Conservation (phyloP, 2,113 vertebrate genomes). For the Parus major region DNA sequence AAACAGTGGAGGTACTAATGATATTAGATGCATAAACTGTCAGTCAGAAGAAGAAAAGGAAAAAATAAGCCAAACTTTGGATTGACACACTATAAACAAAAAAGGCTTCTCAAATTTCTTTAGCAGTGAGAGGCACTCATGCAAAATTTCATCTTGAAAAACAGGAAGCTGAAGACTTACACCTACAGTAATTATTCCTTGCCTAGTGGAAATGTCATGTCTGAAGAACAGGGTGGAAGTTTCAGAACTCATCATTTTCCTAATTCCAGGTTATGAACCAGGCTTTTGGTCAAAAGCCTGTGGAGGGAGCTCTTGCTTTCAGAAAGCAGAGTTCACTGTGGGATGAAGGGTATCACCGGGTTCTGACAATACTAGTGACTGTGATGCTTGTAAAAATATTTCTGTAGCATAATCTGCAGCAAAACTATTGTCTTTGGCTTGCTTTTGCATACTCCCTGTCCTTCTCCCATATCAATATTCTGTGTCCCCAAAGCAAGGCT, state of each 20-base stretch:
- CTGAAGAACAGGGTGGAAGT: background rate
- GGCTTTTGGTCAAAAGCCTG: background rate
- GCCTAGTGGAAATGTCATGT: background rate
- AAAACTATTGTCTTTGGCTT: background rate
- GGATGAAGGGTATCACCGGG: background rate
- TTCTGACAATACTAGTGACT: background rate
- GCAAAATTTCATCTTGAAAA: background rate
- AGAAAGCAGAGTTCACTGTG: background rate
- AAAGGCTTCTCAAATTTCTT: background rate
- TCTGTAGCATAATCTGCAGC: background rate
- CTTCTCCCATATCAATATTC: background rate
- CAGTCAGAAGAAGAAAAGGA: background rate
- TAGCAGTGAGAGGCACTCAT: background rate
- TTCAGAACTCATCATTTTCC: background rate
- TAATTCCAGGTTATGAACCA: background rate
- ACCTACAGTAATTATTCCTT: background rate
- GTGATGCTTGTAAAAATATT: background rate
- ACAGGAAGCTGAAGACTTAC: background rate
- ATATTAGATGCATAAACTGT: background rate
- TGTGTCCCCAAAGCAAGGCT: background rate
- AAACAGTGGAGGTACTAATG: background rate
- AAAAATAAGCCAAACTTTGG: conserved; percentile 4
- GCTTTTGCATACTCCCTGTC: background rate
- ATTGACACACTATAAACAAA: conserved; percentile 13
- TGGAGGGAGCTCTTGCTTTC: background rate